Base-by-base conservation (phyloP, 2,888 invertebrate species). In the Papilio gigon region DNA sequence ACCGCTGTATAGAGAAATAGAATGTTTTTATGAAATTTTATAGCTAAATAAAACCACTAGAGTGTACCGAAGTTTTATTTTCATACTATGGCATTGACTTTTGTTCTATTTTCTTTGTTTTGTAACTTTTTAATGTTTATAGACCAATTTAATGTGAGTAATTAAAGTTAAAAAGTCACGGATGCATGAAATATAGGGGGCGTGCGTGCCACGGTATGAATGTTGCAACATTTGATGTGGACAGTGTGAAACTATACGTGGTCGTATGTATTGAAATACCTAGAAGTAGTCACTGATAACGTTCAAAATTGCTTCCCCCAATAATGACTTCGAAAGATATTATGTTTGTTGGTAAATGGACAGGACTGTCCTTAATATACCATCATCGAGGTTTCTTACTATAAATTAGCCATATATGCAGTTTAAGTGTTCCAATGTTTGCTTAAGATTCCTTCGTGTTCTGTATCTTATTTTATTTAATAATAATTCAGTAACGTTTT, bases 51-150 rank as follows among this genome's bases (percentile, higher is more conserved):
- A 79, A 84, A 79, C 82, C 82, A 85, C 74, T 79, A 78, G 82
- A 84, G 80, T 86, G 81, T 77, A 73, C 78, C 77, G 80, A 78
- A 75, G 79, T 79, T 83, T 86, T 84, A 47, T 83, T 83, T 83
- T n/a, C n/a, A 83, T 82, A 75, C 68, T 74, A 74, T 84, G 87
- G 84, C 88, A 87, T 89, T 88, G 89, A 87, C 80, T 84, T 84
- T 83, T 76, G 66, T 71, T 61, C 64, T 59, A 53, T 42, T 60
- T 69, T 61, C 59, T 25, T 4, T 53, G 35, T 69, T 65, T 65
- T 60, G 69, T 65, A 69, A 69, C 56, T 56, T 40, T 69, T 61
- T 56, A 53, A 69, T 56, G 35, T 69, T 79, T 79, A 81, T 78
- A 79, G 78, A 75, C 80, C 77, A 76, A 76, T 80, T 83, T 82